Evolutionary conservation across 2,113 vertebrate species (phyloP).

Genomic region (Formicarius rufipectus): DNA sequence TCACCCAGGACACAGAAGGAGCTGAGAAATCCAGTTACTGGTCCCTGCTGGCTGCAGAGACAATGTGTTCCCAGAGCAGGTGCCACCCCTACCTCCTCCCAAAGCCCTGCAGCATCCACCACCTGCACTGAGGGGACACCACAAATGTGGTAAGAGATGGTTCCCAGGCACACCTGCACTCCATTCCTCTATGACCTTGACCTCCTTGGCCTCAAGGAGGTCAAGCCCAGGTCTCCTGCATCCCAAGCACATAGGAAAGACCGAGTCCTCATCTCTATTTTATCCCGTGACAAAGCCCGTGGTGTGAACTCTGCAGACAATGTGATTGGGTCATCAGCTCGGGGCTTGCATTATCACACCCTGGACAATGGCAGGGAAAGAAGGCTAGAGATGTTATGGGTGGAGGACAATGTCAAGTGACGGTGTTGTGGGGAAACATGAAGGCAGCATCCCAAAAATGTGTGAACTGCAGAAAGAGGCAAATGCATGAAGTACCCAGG

Average conservation of each 20-base stretch:
- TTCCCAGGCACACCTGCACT: not conserved
- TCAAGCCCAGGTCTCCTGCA: rapidly evolving
- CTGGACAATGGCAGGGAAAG: not conserved
- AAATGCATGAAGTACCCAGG: not conserved
- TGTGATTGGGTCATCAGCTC: not conserved
- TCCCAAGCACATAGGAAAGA: not conserved
- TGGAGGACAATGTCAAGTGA: not conserved
- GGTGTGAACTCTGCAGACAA: not conserved
- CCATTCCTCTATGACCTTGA: not conserved
- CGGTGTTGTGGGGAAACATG: not conserved
- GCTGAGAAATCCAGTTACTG: not conserved
- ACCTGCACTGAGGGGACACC: not conserved
- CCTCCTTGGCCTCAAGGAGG: not conserved
- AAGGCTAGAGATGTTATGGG: not conserved
- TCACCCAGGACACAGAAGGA: not conserved
- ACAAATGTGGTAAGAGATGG: not conserved
- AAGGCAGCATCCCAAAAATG: not conserved
- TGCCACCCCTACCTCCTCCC: not conserved
- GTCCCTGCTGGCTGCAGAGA: not conserved
- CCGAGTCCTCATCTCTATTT: not conserved
- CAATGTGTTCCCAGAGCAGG: not conserved
- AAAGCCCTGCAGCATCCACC: not conserved
- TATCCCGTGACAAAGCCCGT: not conserved
- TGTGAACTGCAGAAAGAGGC: not conserved
- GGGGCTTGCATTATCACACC: not conserved